Conservation (phyloP, 2,888 invertebrate genomes). For the Tachina grossa region DNA sequence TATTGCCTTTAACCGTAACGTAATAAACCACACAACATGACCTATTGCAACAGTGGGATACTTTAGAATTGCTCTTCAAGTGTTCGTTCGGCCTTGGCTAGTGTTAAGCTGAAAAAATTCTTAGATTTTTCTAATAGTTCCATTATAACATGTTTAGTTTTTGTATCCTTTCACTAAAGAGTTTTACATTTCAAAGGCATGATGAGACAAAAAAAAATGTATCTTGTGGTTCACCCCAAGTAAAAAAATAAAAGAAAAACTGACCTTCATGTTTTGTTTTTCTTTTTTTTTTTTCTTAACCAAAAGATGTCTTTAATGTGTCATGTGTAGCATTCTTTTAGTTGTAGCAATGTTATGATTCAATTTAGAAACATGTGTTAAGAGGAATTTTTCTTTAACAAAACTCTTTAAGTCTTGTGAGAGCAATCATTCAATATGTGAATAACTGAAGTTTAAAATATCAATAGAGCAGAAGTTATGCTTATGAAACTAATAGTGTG, state of each 20-base stretch:
- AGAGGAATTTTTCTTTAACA: too few species aligned
- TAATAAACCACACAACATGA: constrained; percentile 72
- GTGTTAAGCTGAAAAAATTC: background rate
- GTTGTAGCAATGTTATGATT: background rate
- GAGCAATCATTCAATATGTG: too few species aligned
- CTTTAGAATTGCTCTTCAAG: background rate
- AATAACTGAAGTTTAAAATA: too few species aligned
- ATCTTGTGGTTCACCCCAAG: constrained; percentile 65
- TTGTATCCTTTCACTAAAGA: background rate
- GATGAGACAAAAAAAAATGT: background rate
- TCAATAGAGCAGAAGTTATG: too few species aligned
- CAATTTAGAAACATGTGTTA: background rate
- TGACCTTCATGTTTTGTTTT: constrained; percentile 24
- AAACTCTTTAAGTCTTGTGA: too few species aligned
- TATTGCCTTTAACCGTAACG: constrained; percentile 55
- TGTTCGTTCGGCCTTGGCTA: constrained; percentile 34
- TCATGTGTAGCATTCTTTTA: constrained; percentile 4
- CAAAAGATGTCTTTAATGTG: background rate
- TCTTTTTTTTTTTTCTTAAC: background rate
- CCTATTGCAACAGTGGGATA: constrained; percentile 31
- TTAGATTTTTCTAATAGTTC: constrained; percentile 25
- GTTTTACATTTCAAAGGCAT: background rate
- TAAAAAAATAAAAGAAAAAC: background rate
- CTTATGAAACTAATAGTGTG: too few species aligned
- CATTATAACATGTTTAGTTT: constrained; percentile 6